Evolutionary conservation across 1,140 invertebrate species (phyloP), one percentile per base, ranked within the genome.

Genomic region (Goniozus legneri): DNA sequence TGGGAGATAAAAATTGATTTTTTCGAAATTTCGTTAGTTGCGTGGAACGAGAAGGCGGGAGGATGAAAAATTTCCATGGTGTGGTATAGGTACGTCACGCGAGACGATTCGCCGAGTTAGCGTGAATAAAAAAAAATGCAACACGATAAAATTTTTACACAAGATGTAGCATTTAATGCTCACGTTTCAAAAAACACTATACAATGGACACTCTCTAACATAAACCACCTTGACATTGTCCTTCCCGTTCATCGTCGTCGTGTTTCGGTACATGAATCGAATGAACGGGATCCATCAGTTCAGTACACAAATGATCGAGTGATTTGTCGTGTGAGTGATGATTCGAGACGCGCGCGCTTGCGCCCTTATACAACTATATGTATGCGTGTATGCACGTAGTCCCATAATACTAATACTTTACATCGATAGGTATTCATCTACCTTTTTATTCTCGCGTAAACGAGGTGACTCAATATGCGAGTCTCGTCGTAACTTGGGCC

Each of bases 81-180:
- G n/a, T n/a, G n/a, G n/a, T n/a, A n/a, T n/a, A n/a, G n/a, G n/a
- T n/a, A n/a, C n/a, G n/a, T n/a, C n/a, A n/a, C n/a, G n/a, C n/a
- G n/a, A n/a, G n/a, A n/a, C n/a, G n/a, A n/a, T n/a, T n/a, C n/a
- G n/a, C n/a, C n/a, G n/a, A n/a, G n/a, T n/a, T n/a, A n/a, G n/a
- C n/a, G n/a, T 33, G 62, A 68, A 64, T 64, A 61, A 66, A 58
- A 51, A 60, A 59, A 45, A 50, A 61, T 64, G 67, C 64, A n/a
- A n/a, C n/a, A n/a, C n/a, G n/a, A n/a, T n/a, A n/a, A n/a, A n/a
- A n/a, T n/a, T n/a, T n/a, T 66, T 80, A 80, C 79, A 80, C 79
- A 80, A 80, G 78, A 79, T 79, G 77, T 77, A 79, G 79, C 79
- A 80, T 80, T 80, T 80, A 80, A 80, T 80, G 79, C 79, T 80